A percentile compares a stretch with the other conserved stretches of the same genome.
phyloP scores from a whole-genome alignment of 30 jellyfish, hydroid and myxozoan genomes.

The Turritopsis rubra region DNA sequence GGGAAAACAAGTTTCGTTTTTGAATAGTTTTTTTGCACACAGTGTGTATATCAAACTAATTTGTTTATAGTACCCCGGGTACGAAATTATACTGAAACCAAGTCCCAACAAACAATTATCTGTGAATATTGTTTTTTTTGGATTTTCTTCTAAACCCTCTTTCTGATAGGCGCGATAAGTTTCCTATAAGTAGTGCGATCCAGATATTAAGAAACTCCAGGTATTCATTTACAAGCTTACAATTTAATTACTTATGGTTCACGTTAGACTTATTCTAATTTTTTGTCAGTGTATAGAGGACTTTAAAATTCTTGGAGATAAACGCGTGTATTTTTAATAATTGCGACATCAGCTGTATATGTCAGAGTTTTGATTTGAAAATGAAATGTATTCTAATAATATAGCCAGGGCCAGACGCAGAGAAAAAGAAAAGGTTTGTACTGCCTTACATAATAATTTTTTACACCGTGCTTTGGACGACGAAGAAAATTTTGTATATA shows the following conservation, averaged over 20 bases:
- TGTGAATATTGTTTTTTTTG: too few relatives aligned
- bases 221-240: too few relatives aligned
- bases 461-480: too few relatives aligned
- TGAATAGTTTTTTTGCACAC: background rate
- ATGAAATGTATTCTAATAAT: background rate
- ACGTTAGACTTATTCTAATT: background rate
- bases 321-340: background rate
- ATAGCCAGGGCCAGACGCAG: background rate
- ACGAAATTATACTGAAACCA: background rate
- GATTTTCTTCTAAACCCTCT: too few relatives aligned
- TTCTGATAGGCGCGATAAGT: too few relatives aligned
- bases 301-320: background rate
- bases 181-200: too few relatives aligned
- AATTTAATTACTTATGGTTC: background rate
- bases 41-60: too few relatives aligned
- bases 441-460: too few relatives aligned
- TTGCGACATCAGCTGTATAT: background rate
- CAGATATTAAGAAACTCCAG: too few relatives aligned
- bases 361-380: too few relatives aligned
- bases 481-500: too few relatives aligned
- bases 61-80: too few relatives aligned
- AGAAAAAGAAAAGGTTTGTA: background rate
- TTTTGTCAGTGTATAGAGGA: background rate
- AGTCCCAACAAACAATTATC: background rate
- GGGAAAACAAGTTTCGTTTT: background rate